Percentiles rank a stretch among this genome's conserved stretches.
These are phyloP conservation scores for Acrocephalus arundinaceus DNA, from an alignment of 2,113 vertebrate species.

Conservation along the genomic window DNA sequence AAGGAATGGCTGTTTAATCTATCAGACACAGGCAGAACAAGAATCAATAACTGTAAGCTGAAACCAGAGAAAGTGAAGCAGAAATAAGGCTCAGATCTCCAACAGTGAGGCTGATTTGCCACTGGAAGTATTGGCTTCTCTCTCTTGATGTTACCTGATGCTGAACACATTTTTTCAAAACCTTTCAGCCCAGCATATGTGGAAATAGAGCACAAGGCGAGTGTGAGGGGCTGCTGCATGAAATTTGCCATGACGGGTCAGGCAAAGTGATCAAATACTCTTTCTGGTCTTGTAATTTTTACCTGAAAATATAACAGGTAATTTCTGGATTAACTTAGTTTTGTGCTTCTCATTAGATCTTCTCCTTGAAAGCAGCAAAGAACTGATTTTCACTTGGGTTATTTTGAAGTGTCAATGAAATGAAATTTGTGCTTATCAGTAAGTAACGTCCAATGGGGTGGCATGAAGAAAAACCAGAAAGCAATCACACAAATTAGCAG, in stretches of 20 bases:
- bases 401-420: neutral
- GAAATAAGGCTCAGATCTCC: conserved; percentile 6
- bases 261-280: neutral
- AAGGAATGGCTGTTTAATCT: conserved; percentile 30
- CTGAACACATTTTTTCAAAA: conserved; percentile 11
- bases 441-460: neutral
- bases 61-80: conserved; percentile 38
- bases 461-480: neutral
- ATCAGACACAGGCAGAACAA: neutral
- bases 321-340: conserved; percentile 12
- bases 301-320: neutral
- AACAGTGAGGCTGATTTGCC: conserved; percentile 2
- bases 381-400: neutral
- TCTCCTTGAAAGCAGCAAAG: neutral
- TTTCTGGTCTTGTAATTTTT: neutral
- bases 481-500: neutral
- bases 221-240: neutral
- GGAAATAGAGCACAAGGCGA: neutral
- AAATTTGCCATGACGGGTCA: neutral
- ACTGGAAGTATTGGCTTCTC: neutral
- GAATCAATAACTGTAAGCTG: conserved; percentile 31
- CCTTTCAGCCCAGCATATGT: neutral
- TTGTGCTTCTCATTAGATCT: neutral
- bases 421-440: conserved; percentile 4
- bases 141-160: neutral